Base-by-base conservation (phyloP, 2,888 invertebrate species). In the Apoda limacodes region DNA sequence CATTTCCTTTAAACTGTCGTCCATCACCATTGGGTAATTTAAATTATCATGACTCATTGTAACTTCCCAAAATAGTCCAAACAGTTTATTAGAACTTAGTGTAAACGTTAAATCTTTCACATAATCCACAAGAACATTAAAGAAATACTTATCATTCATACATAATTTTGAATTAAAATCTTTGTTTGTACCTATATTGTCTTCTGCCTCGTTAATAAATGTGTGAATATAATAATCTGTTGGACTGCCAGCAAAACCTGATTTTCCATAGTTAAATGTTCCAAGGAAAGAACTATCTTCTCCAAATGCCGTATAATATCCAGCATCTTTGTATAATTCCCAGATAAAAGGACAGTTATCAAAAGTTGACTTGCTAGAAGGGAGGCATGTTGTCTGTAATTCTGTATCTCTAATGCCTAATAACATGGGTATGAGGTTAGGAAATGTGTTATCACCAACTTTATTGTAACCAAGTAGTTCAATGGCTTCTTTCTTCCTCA, bases 391-490 rank as follows among this genome's bases (percentile, higher is more conserved):
- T 9, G 69, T 60, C 22, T 66, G 64, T 9, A 90, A 51, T 47
- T 90, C 86, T 2, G 70, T 65, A 25, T 83, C 83, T 7, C 82
- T 82, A 19, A 85, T 50, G 0, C 95, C 95, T 7, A 86, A 84
- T n/a, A 95, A 64, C 23, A 91, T 75, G 0, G 95, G 90, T 21
- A 93, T 83, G 23, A 95, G 57, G 62, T 96, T 96, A 0, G 93
- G 93, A 54, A 89, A 94, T 0, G 95, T 94, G 57, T 95, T 96
- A 62, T 95, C 95, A 1, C 87, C 96, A 2, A 96, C 88, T 78
- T 95, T 96, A 55, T 90, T 93, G 61, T 93, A 95, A 2, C 95
- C 95, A 37, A 88, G 58, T 55, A 96, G 76, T 51, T 92, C 92
- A n/a, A 91, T 74, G 9, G 86, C 87, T 1, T 81, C 80, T 17